Percentiles rank a stretch among this genome's conserved stretches.
Evolutionary conservation across 2,888 invertebrate genomes (phyloP).

Genomic region (Vanessa cardui): DNA sequence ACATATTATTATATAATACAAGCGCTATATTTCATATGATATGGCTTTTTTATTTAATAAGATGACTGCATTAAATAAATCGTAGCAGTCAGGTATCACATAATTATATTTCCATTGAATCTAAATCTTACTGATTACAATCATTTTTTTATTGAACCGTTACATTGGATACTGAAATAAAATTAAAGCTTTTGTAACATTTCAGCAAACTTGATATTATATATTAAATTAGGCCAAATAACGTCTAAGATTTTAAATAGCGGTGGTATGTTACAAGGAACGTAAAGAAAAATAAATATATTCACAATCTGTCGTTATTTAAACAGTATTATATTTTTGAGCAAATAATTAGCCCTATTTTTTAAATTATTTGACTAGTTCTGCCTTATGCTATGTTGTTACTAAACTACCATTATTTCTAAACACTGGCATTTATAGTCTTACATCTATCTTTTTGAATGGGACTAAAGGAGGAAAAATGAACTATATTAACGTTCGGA

Average conservation of each 20-base stretch:
- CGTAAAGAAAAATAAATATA: constrained; percentile 38
- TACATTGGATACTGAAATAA: not conserved
- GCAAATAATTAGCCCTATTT: constrained; percentile 67
- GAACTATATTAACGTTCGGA: constrained; percentile 10
- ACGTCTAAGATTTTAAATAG: constrained; percentile 15
- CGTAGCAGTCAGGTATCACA: constrained; percentile 67
- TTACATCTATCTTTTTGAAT: constrained; percentile 51
- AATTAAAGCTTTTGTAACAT: not conserved
- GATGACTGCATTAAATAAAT: constrained; percentile 68
- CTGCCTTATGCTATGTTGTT: constrained; percentile 67
- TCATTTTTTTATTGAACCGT: not conserved
- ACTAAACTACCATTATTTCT: constrained; percentile 60
- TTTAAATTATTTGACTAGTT: constrained; percentile 78
- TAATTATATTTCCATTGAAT: constrained; percentile 30
- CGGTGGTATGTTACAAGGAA: constrained; percentile 48
- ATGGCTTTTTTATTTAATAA: constrained; percentile 74
- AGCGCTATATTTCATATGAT: constrained; percentile 79
- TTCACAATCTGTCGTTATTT: constrained; percentile 38
- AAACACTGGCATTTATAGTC: constrained; percentile 78
- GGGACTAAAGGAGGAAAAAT: constrained; percentile 3
- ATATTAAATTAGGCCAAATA: constrained; percentile 28
- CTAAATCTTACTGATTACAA: constrained; percentile 1
- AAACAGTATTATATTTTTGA: constrained; percentile 50
- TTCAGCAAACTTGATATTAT: not conserved
- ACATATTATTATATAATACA: constrained; percentile 78